phyloP scores from a whole-genome alignment of 2,113 vertebrate genomes.

The Petaurus breviceps region DNA sequence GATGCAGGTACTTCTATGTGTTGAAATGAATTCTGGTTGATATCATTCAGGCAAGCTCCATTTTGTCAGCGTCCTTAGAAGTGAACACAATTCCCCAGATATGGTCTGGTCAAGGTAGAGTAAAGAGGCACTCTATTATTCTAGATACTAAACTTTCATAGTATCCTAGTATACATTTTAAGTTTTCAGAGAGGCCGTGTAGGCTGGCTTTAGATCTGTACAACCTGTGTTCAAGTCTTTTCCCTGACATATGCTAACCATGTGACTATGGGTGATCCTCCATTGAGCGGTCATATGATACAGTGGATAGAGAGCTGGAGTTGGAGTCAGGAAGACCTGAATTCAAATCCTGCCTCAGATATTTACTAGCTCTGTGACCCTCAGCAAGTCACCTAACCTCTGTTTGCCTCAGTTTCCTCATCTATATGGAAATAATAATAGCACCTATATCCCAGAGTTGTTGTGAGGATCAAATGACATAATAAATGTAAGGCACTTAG shows the following conservation, averaged over 20 bases:
- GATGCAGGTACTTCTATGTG: not conserved
- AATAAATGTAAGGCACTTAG: not conserved
- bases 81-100: not conserved
- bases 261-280: not conserved
- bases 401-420: not conserved
- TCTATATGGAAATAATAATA: not conserved
- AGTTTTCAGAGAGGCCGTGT: not conserved
- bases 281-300: not conserved
- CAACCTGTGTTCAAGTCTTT: not conserved
- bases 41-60: not conserved
- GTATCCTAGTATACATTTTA: not conserved
- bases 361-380: not conserved
- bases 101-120: not conserved
- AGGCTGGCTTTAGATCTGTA: not conserved
- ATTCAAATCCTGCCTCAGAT: not conserved
- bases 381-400: not conserved
- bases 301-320: not conserved
- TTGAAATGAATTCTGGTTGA: not conserved
- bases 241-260: not conserved
- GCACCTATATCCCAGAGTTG: not conserved
- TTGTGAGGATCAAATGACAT: not conserved
- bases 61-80: not conserved
- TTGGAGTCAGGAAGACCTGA: not conserved
- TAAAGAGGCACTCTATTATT: not conserved
- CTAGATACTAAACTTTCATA: not conserved